A percentile compares a stretch with the other conserved stretches of the same genome.
Conservation (phyloP, 2,888 invertebrate genomes). For the Dexiosoma caninum region DNA sequence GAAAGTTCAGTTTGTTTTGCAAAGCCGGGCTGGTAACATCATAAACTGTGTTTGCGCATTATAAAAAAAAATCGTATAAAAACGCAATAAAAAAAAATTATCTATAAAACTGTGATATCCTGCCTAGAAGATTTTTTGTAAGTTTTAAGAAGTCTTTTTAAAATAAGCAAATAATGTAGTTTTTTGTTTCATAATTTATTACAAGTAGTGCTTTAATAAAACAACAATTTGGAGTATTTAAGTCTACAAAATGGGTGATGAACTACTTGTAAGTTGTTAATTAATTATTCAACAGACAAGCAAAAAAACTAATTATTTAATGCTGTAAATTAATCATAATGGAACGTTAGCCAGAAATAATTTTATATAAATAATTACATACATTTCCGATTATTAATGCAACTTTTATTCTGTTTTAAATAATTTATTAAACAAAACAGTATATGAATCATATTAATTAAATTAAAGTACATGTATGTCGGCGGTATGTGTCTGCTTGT, state of each 20-base stretch:
- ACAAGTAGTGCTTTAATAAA: not conserved
- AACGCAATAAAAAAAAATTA: not conserved
- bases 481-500: not conserved
- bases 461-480: not conserved
- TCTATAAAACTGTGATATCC: not conserved
- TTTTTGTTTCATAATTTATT: slow-evolving; percentile 6
- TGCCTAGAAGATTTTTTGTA: not conserved
- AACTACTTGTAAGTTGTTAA: slow-evolving; percentile 49
- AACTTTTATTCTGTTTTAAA: not conserved
- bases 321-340: not conserved
- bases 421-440: slow-evolving; percentile 5
- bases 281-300: slow-evolving; percentile 3
- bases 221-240: not conserved
- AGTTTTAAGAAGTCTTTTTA: not conserved
- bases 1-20: slow-evolving; percentile 70
- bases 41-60: not conserved
- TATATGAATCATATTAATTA: not conserved
- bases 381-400: slow-evolving; percentile 27
- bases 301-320: not conserved
- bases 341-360: not conserved
- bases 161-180: not conserved
- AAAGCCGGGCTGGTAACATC: slow-evolving; percentile 72
- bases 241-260: slow-evolving; percentile 49
- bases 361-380: not conserved
- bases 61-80: not conserved